Evolutionary conservation across 2,888 invertebrate species (phyloP), one percentile per base, ranked within the genome.

Genomic region (Chloromyia formosa): DNA sequence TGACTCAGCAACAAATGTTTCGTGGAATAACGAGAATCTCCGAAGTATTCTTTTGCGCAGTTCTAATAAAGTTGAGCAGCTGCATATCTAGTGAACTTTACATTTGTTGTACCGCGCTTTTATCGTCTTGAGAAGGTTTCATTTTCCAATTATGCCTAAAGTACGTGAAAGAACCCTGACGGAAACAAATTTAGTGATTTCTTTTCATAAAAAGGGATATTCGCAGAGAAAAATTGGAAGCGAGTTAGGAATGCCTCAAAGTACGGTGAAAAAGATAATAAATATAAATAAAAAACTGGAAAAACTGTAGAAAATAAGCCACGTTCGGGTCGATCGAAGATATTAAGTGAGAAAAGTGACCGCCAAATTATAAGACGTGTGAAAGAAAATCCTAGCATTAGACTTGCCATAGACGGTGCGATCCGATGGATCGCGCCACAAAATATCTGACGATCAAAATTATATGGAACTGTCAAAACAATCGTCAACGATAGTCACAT

Each of bases 261-360:
- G 42, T 42, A 64, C 64, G 64, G 20, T 64, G 20, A 64, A 64
- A 40, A 64, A 64, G 9, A 0, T 18, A 12, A 61, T 7, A 2
- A 27, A 64, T 22, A 64, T 9, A 64, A 42, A 64, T 64, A 42
- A 16, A 45, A 42, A 40, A 18, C 42, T 10, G 20, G 45, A 64
- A 64, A 64, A 64, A 64, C n/a, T n/a, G 42, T 16, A 16, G 64
- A 64, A 64, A 64, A 64, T 64, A 42, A 40, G 64, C 42, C 42
- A 42, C 64, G 64, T 4, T 64, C 40, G 9, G 2, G 40, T n/a
- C 62, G 62, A 62, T 40, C 62, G 14, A 35, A 62, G 16, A 40
- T 64, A 64, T 64, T 64, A 14, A 64, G 42, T 42, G 18, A 64
- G 40, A 20, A 42, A 64, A 42, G 12, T 64, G 20, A 64, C 18